Base-by-base conservation (phyloP, 2,797 vertebrate species). In the Mallotus villosus region DNA sequence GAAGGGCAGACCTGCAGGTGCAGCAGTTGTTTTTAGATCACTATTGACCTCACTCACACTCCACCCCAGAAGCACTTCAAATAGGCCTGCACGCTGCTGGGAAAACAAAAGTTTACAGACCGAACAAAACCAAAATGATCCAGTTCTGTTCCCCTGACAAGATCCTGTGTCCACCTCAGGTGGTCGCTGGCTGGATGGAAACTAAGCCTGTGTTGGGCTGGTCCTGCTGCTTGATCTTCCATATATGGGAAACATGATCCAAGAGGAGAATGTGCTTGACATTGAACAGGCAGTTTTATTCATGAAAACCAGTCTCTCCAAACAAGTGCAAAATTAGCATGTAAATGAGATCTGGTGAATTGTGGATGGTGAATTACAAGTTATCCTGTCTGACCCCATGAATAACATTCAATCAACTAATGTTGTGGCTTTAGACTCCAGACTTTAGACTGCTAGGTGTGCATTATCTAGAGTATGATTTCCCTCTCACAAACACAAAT, bases 1-100 rank as follows among this genome's bases (percentile, higher is more conserved):
- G 32, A 41, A 34, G 70, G 78, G 78, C 73, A 75, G 84, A 81
- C 81, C 80, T 81, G 70, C 84, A 87, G 87, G 64, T 85, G 85
- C 82, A 67, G 78, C 25, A 61, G 34, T 22, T 59, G 55, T 68
- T 37, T 60, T n/a, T 63, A 41, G 11, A 25, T 22, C 3, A n/a
- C 37, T 63, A 25, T 21, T 72, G 66, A 78, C 63, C 63, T 57
- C 58, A 25, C 2, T 34, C 46, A 14, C 24, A 6, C 59, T 25
- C 14, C 2, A 37, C 29, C 41, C 67, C 14, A 37, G 16, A 46
- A 57, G 46, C 71, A 79, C 60, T 75, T 29, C 57, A 65, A 79
- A 51, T 32, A 58, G 41, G 11, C 41, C 41, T 41, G 41, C 34
- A 46, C 34, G 63, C 70, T 73, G 68, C 69, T 60, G 67, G 63